A percentile compares a stretch with the other conserved stretches of the same genome.
Conservation (phyloP, 1,140 invertebrate species). For the Drosophila arizonae region DNA sequence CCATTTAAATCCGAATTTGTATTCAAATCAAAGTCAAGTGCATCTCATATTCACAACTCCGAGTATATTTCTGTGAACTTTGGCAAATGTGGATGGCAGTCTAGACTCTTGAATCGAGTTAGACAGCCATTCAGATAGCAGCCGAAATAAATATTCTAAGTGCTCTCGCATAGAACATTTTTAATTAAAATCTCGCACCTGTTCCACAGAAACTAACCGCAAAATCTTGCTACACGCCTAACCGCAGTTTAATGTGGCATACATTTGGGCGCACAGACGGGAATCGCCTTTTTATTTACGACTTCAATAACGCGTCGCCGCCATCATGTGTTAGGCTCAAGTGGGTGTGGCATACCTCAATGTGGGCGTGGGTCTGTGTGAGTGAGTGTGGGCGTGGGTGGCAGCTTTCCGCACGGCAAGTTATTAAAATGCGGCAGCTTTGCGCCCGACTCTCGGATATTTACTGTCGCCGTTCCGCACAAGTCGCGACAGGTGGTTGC, state of each 20-base stretch:
- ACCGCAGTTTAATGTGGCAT: conserved; percentile 77
- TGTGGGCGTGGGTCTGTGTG: background rate
- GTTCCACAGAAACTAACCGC: conserved; percentile 69
- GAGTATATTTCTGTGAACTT: background rate
- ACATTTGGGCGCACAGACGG: conserved; percentile 48
- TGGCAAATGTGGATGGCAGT: background rate
- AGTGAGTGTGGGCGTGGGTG: too few species aligned
- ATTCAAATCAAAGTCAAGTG: background rate
- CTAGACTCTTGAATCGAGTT: background rate
- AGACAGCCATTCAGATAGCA: background rate
- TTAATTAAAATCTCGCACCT: conserved; percentile 69
- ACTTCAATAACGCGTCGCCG: conserved; percentile 71
- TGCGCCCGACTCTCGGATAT: conserved; percentile 39
- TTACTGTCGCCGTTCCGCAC: conserved; percentile 25
- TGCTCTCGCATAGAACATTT: conserved; percentile 23
- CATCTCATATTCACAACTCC: background rate
- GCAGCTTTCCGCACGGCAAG: conserved; percentile 36
- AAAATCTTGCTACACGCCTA: conserved; percentile 69
- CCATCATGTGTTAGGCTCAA: conserved; percentile 26
- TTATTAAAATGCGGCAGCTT: conserved; percentile 75
- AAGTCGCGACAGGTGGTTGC: conserved; percentile 74
- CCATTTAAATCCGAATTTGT: too few species aligned
- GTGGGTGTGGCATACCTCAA: conserved; percentile 35
- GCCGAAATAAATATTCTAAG: background rate
- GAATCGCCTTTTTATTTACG: conserved; percentile 69